These are phyloP conservation scores for Marronus borbonicus DNA, from an alignment of 2,888 invertebrate species.

Conservation along the genomic window DNA sequence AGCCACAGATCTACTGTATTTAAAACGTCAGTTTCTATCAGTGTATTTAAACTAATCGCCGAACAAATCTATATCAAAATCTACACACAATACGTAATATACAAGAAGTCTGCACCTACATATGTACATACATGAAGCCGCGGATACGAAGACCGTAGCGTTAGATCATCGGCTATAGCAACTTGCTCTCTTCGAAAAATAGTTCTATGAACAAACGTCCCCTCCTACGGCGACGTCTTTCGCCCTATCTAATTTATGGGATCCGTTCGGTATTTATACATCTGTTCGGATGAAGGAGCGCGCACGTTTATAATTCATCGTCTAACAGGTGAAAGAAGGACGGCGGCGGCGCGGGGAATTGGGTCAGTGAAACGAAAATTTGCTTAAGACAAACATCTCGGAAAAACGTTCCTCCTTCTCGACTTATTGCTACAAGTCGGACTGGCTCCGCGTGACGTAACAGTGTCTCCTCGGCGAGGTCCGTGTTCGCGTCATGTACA, in stretches of 20 bases:
- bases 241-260: slow-evolving; percentile 64
- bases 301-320: slow-evolving; percentile 66
- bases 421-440: slow-evolving; percentile 36
- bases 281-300: slow-evolving; percentile 61
- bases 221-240: slow-evolving; percentile 50
- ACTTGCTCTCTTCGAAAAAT: no score
- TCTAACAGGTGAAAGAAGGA: slow-evolving; percentile 61
- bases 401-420: slow-evolving; percentile 35
- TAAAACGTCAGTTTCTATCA: no score
- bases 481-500: slow-evolving; percentile 42
- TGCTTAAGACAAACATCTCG: slow-evolving; percentile 43
- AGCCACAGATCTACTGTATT: no score
- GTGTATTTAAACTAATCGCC: no score
- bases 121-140: no score
- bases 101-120: no score
- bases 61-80: no score
- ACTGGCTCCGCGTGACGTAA: slow-evolving; percentile 47
- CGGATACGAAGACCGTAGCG: no score
- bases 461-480: slow-evolving; percentile 35
- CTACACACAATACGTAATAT: no score
- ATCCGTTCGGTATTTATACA: slow-evolving; percentile 67
- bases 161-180: no score
- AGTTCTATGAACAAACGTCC: slow-evolving; percentile 29
- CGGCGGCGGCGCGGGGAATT: slow-evolving; percentile 54
- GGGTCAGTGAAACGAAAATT: slow-evolving; percentile 54